These are phyloP conservation scores for Phymanthus crucifer DNA, from an alignment of 92 coral and sea anemone species.

Conservation along the genomic window DNA sequence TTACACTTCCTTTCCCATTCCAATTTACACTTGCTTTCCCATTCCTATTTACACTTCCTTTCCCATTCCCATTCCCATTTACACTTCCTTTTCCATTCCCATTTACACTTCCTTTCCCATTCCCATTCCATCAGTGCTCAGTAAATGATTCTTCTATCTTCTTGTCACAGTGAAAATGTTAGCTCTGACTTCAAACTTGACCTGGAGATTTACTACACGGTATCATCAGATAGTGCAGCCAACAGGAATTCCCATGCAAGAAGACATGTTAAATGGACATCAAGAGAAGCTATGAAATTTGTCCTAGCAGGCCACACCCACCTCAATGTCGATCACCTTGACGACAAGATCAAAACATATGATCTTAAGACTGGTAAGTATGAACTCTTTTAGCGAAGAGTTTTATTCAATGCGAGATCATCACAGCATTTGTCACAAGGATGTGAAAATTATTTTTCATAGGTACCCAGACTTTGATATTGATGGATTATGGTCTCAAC, in stretches of 20 bases:
- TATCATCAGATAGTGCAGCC: constrained; percentile 85
- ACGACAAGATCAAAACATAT: constrained; percentile 85
- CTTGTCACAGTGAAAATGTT: constrained; percentile 78
- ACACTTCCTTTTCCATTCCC: too few relatives aligned
- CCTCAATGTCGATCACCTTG: constrained; percentile 79
- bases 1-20: too few relatives aligned
- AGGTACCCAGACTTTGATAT: too few relatives aligned
- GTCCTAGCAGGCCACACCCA: constrained; percentile 95
- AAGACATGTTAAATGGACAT: constrained; percentile 66
- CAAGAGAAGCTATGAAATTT: constrained; percentile 79
- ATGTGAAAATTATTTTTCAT: too few relatives aligned
- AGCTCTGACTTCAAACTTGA: constrained; percentile 94
- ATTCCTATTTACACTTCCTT: too few relatives aligned
- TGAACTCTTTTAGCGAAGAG: neutral
- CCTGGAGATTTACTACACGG: constrained; percentile 95
- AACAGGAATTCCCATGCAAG: constrained; percentile 71
- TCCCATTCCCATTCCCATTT: too few relatives aligned
- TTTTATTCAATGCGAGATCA: too few relatives aligned
- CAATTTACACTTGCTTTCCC: too few relatives aligned
- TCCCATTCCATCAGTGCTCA: neutral
- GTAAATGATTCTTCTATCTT: neutral
- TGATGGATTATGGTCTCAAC: too few relatives aligned
- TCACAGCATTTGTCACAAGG: too few relatives aligned
- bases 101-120: too few relatives aligned
- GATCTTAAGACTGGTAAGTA: constrained; percentile 83